phyloP scores from a whole-genome alignment of 2,888 invertebrate species.

The Incurvaria masculella region DNA sequence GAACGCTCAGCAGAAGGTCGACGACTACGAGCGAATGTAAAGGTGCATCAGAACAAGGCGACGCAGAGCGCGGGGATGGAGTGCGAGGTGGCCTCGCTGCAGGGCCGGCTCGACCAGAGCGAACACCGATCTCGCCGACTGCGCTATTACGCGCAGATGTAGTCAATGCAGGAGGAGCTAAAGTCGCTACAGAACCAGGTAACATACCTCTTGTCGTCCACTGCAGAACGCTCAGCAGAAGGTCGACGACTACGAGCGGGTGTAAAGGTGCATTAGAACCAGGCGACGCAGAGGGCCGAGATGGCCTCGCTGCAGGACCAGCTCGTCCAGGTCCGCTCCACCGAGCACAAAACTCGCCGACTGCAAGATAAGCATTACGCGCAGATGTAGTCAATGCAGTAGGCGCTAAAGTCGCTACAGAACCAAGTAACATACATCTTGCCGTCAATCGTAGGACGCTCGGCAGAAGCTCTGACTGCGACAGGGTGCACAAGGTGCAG shows the following conservation, averaged over 20 bases:
- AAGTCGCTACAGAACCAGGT: constrained; percentile 78
- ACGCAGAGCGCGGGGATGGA: constrained; percentile 74
- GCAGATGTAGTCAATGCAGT: constrained; percentile 74
- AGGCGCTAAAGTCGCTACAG: constrained; percentile 80
- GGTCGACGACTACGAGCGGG: constrained; percentile 80
- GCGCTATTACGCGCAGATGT: constrained; percentile 82
- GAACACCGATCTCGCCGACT: constrained; percentile 75
- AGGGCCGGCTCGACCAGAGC: constrained; percentile 58
- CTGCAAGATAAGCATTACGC: constrained; percentile 69
- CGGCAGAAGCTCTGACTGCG: constrained; percentile 76
- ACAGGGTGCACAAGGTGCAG: constrained; percentile 79
- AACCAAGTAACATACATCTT: too few relatives aligned
- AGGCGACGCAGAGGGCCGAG: constrained; percentile 68
- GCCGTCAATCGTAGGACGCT: too few relatives aligned
- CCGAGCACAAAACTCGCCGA: constrained; percentile 77
- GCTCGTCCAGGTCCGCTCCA: constrained; percentile 59
- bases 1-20: constrained; percentile 73
- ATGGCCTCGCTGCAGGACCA: constrained; percentile 22
- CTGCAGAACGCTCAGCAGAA: constrained; percentile 78
- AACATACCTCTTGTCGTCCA: constrained; percentile 28
- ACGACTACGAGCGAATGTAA: constrained; percentile 84
- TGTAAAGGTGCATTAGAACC: constrained; percentile 78
- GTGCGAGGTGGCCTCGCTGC: constrained; percentile 56
- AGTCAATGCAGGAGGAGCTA: constrained; percentile 76
- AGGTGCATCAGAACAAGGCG: constrained; percentile 74